phyloP scores from a whole-genome alignment of 2,797 vertebrate genomes.

The Anisognathus igniventris region DNA sequence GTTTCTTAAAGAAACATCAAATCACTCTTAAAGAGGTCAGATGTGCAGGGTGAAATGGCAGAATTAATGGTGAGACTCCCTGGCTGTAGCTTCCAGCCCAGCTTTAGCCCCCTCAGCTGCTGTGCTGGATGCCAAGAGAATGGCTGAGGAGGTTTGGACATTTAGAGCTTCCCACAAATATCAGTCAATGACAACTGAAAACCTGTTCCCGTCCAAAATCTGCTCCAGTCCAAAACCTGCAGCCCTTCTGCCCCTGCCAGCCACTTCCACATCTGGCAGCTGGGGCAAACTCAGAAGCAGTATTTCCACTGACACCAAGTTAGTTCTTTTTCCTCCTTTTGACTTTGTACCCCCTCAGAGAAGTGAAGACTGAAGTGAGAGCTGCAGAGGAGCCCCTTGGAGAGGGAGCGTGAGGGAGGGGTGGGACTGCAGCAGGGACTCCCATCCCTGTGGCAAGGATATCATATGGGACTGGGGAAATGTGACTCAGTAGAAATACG shows the following conservation, averaged over 20 bases:
- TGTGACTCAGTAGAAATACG: not conserved
- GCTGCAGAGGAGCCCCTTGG: not conserved
- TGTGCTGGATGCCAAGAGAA: not conserved
- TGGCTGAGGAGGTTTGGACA: not conserved
- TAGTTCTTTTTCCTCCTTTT: not conserved
- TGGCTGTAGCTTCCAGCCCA: not conserved
- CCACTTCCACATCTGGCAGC: not conserved
- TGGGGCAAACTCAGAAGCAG: not conserved
- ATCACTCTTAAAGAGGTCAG: conserved; percentile 33
- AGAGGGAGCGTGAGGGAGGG: not conserved
- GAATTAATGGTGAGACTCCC: not conserved
- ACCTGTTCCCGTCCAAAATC: not conserved
- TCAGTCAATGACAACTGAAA: not conserved
- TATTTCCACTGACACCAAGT: not conserved
- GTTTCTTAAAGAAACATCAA: conserved; percentile 58
- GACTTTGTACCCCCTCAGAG: not conserved
- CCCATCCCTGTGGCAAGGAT: not conserved
- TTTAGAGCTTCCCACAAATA: not conserved
- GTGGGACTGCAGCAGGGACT: not conserved
- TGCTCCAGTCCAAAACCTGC: not conserved
- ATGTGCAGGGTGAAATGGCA: conserved; percentile 12
- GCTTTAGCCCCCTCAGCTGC: not conserved
- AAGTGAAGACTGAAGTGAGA: not conserved
- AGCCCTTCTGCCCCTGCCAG: not conserved
- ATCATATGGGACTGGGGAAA: not conserved